Conservation (phyloP, 1,140 invertebrate species). For the Drosophila mayri region DNA sequence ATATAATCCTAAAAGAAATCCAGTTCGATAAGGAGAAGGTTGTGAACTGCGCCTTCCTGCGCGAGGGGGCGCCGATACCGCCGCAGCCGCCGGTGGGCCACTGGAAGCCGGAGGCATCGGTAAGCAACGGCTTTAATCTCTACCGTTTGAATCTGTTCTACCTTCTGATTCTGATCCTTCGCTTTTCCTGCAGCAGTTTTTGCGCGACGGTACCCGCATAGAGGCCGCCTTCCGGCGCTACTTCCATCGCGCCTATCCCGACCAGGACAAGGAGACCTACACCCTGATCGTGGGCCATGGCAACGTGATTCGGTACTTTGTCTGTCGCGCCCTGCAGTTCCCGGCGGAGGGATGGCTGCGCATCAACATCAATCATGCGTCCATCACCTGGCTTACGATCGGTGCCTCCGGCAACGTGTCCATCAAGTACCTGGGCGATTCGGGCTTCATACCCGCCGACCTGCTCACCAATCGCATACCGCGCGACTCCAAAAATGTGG, state of each 20-base stretch:
- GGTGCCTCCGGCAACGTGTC: slow-evolving; percentile 94
- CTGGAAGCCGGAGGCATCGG: slow-evolving; percentile 94
- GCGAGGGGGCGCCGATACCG: slow-evolving; percentile 97
- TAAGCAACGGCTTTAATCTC: slow-evolving; percentile 85
- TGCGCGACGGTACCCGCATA: slow-evolving; percentile 97
- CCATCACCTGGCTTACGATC: slow-evolving; percentile 96
- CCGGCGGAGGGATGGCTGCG: slow-evolving; percentile 98
- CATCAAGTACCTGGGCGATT: slow-evolving; percentile 93
- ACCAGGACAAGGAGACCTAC: slow-evolving; percentile 93
- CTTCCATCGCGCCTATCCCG: slow-evolving; percentile 94
- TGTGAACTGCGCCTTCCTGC: slow-evolving; percentile 90
- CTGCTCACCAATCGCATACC: slow-evolving; percentile 76
- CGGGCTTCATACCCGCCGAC: slow-evolving; percentile 92
- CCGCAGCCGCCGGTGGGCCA: slow-evolving; percentile 95
- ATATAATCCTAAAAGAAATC: slow-evolving; percentile 89
- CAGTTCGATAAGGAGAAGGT: slow-evolving; percentile 86
- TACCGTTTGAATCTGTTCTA: not conserved
- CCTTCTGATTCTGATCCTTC: not conserved
- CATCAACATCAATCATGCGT: slow-evolving; percentile 95
- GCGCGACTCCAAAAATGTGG: slow-evolving; percentile 74
- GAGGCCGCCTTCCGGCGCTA: slow-evolving; percentile 98
- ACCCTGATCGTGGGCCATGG: slow-evolving; percentile 98
- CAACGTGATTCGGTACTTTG: slow-evolving; percentile 99
- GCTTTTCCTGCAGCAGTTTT: slow-evolving; percentile 91
- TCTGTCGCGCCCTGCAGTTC: slow-evolving; percentile 98